Percentiles rank a stretch among this genome's conserved stretches.
phyloP scores from a whole-genome alignment of 2,888 invertebrate species.

The Seladonia tumulorum region DNA sequence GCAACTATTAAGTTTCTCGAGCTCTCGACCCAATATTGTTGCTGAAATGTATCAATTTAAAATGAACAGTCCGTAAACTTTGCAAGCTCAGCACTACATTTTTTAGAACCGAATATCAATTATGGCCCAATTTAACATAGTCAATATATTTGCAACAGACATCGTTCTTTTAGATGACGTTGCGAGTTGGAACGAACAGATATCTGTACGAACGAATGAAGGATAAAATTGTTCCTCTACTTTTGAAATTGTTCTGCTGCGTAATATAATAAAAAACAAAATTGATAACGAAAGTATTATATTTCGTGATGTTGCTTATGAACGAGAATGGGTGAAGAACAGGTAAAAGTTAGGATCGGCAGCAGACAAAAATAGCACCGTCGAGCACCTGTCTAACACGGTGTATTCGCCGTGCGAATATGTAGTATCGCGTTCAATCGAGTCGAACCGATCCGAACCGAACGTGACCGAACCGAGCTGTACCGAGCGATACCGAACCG shows the following conservation, averaged over 20 bases:
- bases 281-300: not conserved
- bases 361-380: constrained; percentile 40
- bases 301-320: not conserved
- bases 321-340: not conserved
- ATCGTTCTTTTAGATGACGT: no score
- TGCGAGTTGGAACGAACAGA: no score
- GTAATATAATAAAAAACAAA: not conserved
- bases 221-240: not conserved
- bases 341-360: constrained; percentile 6
- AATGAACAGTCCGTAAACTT: not conserved
- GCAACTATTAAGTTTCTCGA: not conserved
- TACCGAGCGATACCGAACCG: not conserved
- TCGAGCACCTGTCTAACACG: not conserved
- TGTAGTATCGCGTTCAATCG: not conserved
- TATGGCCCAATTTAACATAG: no score
- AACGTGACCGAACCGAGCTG: not conserved
- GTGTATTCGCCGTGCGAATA: not conserved
- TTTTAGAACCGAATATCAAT: no score
- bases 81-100: no score
- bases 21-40: not conserved
- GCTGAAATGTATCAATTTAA: no score
- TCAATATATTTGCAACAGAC: no score
- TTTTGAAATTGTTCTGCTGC: not conserved
- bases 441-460: not conserved
- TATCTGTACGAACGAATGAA: no score